Conservation (phyloP, 2,113 vertebrate genomes). For the Scalopus aquaticus region DNA sequence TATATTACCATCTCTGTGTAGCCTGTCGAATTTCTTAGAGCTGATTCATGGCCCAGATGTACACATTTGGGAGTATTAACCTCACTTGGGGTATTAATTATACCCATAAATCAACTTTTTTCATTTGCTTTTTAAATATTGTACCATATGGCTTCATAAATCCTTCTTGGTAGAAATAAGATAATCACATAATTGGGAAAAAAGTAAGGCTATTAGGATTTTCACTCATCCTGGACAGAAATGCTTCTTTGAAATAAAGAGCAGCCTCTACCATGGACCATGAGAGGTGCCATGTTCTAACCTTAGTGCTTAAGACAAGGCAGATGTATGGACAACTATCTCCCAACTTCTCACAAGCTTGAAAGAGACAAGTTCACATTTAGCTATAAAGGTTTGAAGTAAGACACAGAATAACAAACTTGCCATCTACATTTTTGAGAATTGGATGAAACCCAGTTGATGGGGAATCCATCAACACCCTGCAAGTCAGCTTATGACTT, state of each 20-base stretch:
- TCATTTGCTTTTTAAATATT: neutral
- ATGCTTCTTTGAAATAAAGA: slow-evolving; percentile 17
- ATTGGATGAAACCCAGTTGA: neutral
- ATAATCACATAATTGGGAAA: neutral
- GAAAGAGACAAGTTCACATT: neutral
- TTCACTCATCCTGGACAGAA: neutral
- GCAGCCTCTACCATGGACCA: neutral
- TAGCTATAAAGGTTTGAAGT: neutral
- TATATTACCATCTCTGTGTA: slow-evolving; percentile 8
- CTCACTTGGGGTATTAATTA: neutral
- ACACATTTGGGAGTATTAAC: neutral
- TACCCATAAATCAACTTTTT: slow-evolving; percentile 15
- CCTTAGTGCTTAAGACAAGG: neutral
- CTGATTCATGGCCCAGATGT: neutral
- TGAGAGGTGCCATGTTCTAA: neutral
- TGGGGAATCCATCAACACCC: neutral
- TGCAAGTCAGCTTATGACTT: neutral
- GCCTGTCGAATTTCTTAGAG: neutral
- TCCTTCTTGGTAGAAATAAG: slow-evolving; percentile 24
- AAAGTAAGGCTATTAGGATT: neutral
- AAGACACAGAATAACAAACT: neutral
- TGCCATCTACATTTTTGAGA: slow-evolving; percentile 2
- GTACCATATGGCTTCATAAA: neutral
- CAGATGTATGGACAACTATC: neutral
- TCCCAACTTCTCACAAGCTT: slow-evolving; percentile 5